Evolutionary conservation across 2,113 vertebrate genomes (phyloP).

Genomic region (Acanthisitta chloris): DNA sequence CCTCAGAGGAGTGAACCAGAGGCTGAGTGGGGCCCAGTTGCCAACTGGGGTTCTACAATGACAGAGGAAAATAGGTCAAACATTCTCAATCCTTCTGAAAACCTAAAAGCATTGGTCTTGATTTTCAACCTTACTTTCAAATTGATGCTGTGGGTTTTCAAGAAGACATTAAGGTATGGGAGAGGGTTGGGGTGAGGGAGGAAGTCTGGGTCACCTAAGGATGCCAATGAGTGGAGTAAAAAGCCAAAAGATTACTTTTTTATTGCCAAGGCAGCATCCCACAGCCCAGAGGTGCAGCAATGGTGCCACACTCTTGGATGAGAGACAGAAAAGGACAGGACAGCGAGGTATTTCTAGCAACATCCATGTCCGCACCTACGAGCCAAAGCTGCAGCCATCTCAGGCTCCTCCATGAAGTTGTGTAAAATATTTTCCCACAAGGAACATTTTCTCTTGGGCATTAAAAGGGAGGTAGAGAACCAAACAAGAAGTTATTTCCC

Average conservation of each 20-base stretch:
- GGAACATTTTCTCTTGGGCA: background rate
- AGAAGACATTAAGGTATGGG: background rate
- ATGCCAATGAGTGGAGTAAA: background rate
- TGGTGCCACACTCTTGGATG: background rate
- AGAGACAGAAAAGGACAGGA: background rate
- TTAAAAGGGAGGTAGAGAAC: background rate
- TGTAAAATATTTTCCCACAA: background rate
- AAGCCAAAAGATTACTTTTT: background rate
- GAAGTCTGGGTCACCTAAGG: background rate
- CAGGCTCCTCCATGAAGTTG: background rate
- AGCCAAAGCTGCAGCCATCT: background rate
- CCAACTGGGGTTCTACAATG: background rate
- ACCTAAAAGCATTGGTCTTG: background rate
- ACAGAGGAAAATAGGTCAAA: background rate
- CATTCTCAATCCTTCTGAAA: background rate
- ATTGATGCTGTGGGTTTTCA: background rate
- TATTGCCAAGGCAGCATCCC: background rate
- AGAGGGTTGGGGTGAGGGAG: background rate
- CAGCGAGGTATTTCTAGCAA: background rate
- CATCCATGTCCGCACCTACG: fast-evolving
- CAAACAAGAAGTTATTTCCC: background rate
- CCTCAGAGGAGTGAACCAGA: background rate
- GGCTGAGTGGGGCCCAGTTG: background rate
- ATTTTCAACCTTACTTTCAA: background rate
- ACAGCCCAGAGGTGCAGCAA: background rate